Base-by-base conservation (phyloP, 2,113 vertebrate genomes). In the Psilopogon haemacephalus region DNA sequence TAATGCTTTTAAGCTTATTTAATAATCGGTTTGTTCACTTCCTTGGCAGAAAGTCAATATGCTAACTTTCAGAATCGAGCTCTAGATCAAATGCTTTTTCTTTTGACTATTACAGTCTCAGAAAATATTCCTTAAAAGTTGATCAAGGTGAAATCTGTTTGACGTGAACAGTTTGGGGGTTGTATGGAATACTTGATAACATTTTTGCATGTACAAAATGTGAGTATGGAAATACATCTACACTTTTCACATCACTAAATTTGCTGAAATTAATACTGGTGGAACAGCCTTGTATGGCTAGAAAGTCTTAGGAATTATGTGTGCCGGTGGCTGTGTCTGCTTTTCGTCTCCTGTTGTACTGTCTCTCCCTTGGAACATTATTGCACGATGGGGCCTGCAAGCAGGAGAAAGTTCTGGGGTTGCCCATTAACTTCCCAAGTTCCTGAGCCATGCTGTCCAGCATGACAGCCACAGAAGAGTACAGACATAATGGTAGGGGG, bases 21-120 rank as follows among this genome's bases (percentile, higher is more conserved):
- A 63, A 78, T 81, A 88, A 84, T 81, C 38, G 38, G 11, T 52
- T 77, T 88, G 26, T 89, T 86, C 30, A 56, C 26, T 37, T 86
- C 20, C 69, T 77, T 88, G 76, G 76, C 86, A 71, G 84, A 68
- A 84, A 95, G 80, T 60, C 86, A 86, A 52, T 84, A 54, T 17
- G 12, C 11, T 67, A 77, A 60, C 64, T 87, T 89, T 80, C 68
- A 73, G 55, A 67, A 94, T 20, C 56, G 54, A 86, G 52, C 30
- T 81, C 18, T 63, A 71, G 69, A 64, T 94, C 32, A 28, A 55
- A 33, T 15, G 1, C 8, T 23, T 67, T 59, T 28, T 63, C 26
- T 89, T 85, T 73, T 33, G 62, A 40, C 28, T 73, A 5, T 46
- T 62, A 86, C 76, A 55, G 32, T 21, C 44, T 68, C 65, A 68